Base-by-base conservation (phyloP, 2,113 vertebrate genomes). In the Cariama cristata region DNA sequence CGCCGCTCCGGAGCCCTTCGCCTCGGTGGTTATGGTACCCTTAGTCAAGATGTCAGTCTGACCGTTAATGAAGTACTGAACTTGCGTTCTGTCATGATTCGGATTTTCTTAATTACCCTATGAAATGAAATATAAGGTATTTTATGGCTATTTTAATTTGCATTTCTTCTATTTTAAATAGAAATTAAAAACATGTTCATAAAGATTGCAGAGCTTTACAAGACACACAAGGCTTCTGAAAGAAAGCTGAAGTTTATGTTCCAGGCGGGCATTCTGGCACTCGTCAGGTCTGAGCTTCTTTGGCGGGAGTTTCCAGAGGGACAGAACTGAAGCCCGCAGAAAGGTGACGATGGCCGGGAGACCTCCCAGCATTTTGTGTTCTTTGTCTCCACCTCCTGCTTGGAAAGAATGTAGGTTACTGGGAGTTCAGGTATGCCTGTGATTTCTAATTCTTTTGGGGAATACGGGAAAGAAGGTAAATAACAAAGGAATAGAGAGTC, bases 341-440 rank as follows among this genome's bases (percentile, higher is more conserved):
- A 74, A 52, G 40, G 6, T 2, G 35, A 49, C 10, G 18, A n/a
- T 8, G 35, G 45, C 32, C 5, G 53, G 4, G 8, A 56, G 15
- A 42, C 18, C 9, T 33, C 79, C 47, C 35, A 62, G 49, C 33
- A 76, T 96, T 81, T 68, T 79, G 62, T 85, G 91, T 94, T 64
- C 96, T 97, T 81, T 97, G 97, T 97, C 97, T 96, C 94, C 96
- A 95, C 73, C 96, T 96, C 73, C 77, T 93, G 95, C 63, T 79
- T 73, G 45, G 52, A 93, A 90, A 64, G 53, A 75, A 75, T 1
- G 0, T 47, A 44, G 26, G 14, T 35, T 75, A 53, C 44, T 79
- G 8, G 6, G 23, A 58, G 13, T 56, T 85, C 69, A 67, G 19
- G 26, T 45, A 58, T 9, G 44, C 11, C 53, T 75, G 21, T 27